Evolutionary conservation across 2,113 vertebrate genomes (phyloP).

Genomic region (Mormyrus iriodes): DNA sequence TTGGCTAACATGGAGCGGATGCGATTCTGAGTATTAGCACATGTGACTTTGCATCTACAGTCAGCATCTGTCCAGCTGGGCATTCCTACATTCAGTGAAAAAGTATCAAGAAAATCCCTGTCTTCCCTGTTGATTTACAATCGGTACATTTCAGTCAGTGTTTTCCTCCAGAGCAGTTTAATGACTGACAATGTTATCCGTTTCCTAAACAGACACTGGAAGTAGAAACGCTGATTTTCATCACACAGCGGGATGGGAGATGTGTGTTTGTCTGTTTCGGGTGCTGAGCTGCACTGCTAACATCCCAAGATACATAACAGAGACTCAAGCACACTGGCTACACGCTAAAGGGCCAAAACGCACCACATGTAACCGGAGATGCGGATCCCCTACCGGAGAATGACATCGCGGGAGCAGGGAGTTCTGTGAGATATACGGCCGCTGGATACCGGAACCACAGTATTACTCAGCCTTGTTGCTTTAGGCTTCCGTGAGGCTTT

Average conservation of each 20-base stretch:
- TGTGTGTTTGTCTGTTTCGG: neutral
- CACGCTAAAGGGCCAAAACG: neutral
- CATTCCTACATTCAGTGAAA: neutral
- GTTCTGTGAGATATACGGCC: conserved; percentile 14
- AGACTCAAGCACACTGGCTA: neutral
- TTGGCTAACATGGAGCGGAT: conserved; percentile 3
- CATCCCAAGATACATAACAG: neutral
- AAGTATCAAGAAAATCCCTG: neutral
- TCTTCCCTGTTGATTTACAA: neutral
- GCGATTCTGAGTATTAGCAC: neutral
- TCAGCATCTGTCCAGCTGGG: neutral
- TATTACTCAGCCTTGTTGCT: conserved; percentile 17
- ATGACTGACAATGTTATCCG: neutral
- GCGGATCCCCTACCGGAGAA: neutral
- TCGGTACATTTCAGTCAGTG: neutral
- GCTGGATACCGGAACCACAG: neutral
- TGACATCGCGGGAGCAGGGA: neutral
- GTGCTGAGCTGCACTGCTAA: neutral
- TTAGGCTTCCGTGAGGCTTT: conserved; percentile 17
- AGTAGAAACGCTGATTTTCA: neutral
- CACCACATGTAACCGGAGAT: neutral
- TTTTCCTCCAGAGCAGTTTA: neutral
- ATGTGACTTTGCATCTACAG: neutral
- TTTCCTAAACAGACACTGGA: neutral
- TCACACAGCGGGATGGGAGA: neutral